phyloP scores from a whole-genome alignment of 2,797 vertebrate species.

The Xiphophorus birchmanni region DNA sequence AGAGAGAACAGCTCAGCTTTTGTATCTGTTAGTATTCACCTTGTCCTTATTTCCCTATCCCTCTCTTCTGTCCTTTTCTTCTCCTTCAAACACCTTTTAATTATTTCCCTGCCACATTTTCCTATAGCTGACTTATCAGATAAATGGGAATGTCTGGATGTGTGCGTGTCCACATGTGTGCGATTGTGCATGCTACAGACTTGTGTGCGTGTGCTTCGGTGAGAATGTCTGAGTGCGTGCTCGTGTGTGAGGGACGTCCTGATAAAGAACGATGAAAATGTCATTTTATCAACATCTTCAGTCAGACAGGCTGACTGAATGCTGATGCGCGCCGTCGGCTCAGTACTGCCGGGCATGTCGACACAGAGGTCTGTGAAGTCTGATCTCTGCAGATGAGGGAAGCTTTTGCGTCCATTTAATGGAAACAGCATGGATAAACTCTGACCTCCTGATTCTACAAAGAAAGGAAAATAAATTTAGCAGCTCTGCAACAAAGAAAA shows the following conservation, averaged over 20 bases:
- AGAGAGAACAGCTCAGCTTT: background rate
- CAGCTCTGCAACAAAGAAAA: background rate
- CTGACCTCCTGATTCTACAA: slow-evolving; percentile 23
- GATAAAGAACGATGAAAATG: slow-evolving; percentile 63
- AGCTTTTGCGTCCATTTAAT: slow-evolving; percentile 28
- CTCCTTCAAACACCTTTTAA: slow-evolving; percentile 60
- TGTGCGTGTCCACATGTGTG: background rate
- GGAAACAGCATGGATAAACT: slow-evolving; percentile 26
- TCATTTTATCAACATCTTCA: slow-evolving; percentile 66
- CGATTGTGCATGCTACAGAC: background rate
- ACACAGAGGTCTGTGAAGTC: slow-evolving; percentile 35
- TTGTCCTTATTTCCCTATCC: slow-evolving; percentile 19
- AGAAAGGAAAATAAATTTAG: background rate
- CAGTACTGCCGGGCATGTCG: slow-evolving; percentile 30
- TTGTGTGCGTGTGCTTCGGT: background rate
- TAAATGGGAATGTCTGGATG: slow-evolving; percentile 52
- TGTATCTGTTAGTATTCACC: slow-evolving; percentile 29
- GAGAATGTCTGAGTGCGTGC: background rate
- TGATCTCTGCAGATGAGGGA: slow-evolving; percentile 47
- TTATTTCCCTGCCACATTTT: slow-evolving; percentile 58
- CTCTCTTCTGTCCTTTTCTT: slow-evolving; percentile 43
- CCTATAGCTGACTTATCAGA: slow-evolving; percentile 53
- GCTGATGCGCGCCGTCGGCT: slow-evolving; percentile 56
- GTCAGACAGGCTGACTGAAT: slow-evolving; percentile 59
- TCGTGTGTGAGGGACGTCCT: slow-evolving; percentile 24